Evolutionary conservation across 1,140 invertebrate species (phyloP), one percentile per base, ranked within the genome.

Genomic region (Cecropterus lyciades): DNA sequence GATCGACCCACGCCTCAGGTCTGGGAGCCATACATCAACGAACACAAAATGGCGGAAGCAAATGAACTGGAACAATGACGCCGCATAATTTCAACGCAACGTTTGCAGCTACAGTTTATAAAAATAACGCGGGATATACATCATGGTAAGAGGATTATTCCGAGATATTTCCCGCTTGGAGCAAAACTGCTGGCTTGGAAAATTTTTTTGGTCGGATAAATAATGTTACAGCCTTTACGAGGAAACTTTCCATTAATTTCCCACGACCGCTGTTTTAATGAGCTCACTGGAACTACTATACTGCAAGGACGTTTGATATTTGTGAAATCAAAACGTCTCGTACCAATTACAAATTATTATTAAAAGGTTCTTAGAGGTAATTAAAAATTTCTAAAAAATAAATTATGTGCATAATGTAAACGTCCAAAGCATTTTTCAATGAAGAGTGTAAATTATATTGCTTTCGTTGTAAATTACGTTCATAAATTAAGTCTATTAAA

Each of bases 81-180:
- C 17, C 33, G 59, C 59, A 63, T 63, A 63, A 63, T 53, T 53
- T 10, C 51, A 30, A 14, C 49, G 17, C 53, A 42, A 56, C 53
- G 53, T 56, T 56, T 56, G 53, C 53, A 62, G 48, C 30, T 62
- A 62, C 57, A 51, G 45, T 62, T 62, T 62, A 62, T 62, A 51
- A 62, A 62, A 62, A 62, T 62, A 62, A 62, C 57, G 57, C 46
- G 43, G 57, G 57, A 62, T 62, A 62, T 62, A 62, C 57, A 62
- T 63, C 60, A 63, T 63, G 48, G 48, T 51, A 63, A 63, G 59
- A 42, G 59, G 48, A 62, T 62, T 62, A 62, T 62, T 52, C 48
- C 30, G 48, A 63, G 48, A 42, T 63, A 51, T 63, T 63, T 63
- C 42, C 30, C 46, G 59, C 48, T 63, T 46, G 45, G 57, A 14